Percentiles rank a stretch among this genome's conserved stretches.
phyloP scores from a whole-genome alignment of 2,888 invertebrate genomes.

The Thymelicus acteon region DNA sequence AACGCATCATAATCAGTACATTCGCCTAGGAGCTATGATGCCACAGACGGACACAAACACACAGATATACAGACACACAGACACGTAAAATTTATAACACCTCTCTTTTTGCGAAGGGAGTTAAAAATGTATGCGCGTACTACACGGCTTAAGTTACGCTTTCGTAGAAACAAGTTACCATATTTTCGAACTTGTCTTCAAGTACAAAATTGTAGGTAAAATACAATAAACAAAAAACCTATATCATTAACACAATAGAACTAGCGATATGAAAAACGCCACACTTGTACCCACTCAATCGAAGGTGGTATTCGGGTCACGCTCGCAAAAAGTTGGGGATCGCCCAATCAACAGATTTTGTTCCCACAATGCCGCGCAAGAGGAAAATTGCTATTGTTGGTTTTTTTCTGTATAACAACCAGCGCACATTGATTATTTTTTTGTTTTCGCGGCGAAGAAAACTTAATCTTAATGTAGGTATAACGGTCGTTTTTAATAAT shows the following conservation, averaged over 20 bases:
- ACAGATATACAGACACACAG: too few relatives aligned
- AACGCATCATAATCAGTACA: too few relatives aligned
- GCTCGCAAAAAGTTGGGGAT: conserved; percentile 32
- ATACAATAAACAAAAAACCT: neutral
- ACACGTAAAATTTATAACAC: too few relatives aligned
- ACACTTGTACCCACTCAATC: conserved; percentile 15
- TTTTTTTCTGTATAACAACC: neutral
- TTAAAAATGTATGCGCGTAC: too few relatives aligned
- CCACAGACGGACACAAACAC: too few relatives aligned
- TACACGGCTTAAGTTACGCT: too few relatives aligned
- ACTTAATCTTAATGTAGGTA: too few relatives aligned
- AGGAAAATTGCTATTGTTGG: conserved; percentile 33
- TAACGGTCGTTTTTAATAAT: too few relatives aligned
- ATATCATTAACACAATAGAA: neutral
- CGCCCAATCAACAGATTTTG: conserved; percentile 36
- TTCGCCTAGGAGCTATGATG: too few relatives aligned
- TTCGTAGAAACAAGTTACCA: too few relatives aligned
- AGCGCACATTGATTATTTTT: conserved; percentile 12
- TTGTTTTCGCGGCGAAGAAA: neutral
- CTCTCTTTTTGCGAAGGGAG: neutral
- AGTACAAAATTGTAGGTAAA: neutral
- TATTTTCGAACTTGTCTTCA: too few relatives aligned
- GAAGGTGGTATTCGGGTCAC: conserved; percentile 24
- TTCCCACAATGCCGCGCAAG: conserved; percentile 24
- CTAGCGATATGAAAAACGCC: neutral